Percentiles rank a stretch among this genome's conserved stretches.
Evolutionary conservation across 2,113 vertebrate species (phyloP).

Genomic region (Sterna hirundo): DNA sequence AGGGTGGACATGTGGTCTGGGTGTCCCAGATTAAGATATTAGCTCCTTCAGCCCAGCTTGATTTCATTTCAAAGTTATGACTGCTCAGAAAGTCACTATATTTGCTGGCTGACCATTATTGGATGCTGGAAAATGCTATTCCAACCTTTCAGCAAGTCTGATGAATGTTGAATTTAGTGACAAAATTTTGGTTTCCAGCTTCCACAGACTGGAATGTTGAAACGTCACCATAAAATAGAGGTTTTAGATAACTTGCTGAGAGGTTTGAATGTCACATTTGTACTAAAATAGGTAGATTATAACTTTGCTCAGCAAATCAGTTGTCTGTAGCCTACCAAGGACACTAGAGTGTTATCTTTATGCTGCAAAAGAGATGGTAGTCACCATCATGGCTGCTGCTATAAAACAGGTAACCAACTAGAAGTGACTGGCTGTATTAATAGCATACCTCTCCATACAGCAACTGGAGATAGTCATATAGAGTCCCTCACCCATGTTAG

Average conservation of each 20-base stretch:
- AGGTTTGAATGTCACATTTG: not conserved
- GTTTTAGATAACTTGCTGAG: not conserved
- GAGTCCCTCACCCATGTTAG: not conserved
- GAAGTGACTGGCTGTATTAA: not conserved
- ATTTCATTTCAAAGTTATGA: not conserved
- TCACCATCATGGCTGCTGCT: not conserved
- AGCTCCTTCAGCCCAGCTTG: not conserved
- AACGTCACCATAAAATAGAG: not conserved
- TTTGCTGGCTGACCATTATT: not conserved
- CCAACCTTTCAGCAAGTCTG: not conserved
- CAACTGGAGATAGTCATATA: not conserved
- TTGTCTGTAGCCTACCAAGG: not conserved
- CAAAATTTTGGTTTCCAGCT: not conserved
- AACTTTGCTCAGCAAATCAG: not conserved
- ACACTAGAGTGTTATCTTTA: not conserved
- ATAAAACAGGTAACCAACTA: not conserved
- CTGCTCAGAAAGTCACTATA: not conserved
- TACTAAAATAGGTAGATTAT: not conserved
- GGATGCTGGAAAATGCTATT: conserved; percentile 10
- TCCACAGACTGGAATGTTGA: not conserved
- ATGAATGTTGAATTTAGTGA: not conserved
- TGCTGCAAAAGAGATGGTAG: not conserved
- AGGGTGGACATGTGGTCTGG: not conserved
- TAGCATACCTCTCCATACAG: not conserved
- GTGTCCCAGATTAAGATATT: not conserved